phyloP scores from a whole-genome alignment of 1,140 invertebrate species.

The Chrysoperla carnea region DNA sequence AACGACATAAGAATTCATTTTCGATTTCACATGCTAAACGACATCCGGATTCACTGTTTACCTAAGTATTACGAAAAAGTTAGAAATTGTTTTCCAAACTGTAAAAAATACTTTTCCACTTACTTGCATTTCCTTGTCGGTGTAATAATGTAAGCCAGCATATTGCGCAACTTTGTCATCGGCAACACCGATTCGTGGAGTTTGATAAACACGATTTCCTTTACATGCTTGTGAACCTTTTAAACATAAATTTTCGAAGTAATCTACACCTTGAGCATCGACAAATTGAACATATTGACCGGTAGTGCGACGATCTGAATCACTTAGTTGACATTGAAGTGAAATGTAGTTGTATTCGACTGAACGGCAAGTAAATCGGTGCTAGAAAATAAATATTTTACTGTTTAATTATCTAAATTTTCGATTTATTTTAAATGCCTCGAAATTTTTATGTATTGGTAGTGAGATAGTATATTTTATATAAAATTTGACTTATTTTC shows the following conservation, averaged over 20 bases:
- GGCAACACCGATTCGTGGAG: conserved; percentile 70
- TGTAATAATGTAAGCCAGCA: conserved; percentile 79
- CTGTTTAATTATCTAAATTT: too few relatives aligned
- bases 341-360: conserved; percentile 89
- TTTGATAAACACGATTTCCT: conserved; percentile 52
- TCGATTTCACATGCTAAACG: conserved; percentile 80
- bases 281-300: conserved; percentile 70
- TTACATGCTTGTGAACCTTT: conserved; percentile 73
- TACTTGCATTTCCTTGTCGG: conserved; percentile 78
- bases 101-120: neutral
- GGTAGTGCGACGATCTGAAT: conserved; percentile 70
- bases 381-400: conserved; percentile 39
- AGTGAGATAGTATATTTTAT: too few relatives aligned
- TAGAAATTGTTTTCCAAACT: neutral
- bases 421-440: too few relatives aligned
- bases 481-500: too few relatives aligned
- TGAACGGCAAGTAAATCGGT: conserved; percentile 78
- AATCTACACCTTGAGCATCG: conserved; percentile 80
- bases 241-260: conserved; percentile 89
- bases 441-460: too few relatives aligned
- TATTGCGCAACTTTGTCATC: conserved; percentile 83
- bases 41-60: conserved; percentile 67
- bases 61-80: conserved; percentile 20
- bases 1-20: conserved; percentile 82
- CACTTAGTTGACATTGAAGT: conserved; percentile 75